Evolutionary conservation across 2,888 invertebrate genomes (phyloP).

Genomic region (Sturmia bella): DNA sequence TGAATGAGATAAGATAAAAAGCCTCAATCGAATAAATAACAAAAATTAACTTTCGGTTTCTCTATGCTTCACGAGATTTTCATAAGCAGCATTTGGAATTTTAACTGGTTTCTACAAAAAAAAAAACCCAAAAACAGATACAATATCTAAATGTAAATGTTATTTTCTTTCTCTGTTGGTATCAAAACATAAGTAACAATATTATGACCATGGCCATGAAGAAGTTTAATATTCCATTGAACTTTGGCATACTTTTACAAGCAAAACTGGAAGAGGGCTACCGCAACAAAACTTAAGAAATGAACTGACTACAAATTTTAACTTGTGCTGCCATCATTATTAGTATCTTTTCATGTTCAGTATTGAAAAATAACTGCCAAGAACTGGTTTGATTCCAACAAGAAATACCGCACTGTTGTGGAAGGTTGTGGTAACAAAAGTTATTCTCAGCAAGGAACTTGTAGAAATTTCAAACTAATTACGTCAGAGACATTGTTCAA

Average conservation of each 20-base stretch:
- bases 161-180: background rate
- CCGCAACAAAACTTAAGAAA: constrained; percentile 22
- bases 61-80: constrained; percentile 7
- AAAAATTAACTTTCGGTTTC: constrained; percentile 49
- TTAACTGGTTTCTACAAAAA: constrained; percentile 38
- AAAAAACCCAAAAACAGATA: constrained; percentile 2
- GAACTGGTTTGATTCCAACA: constrained; percentile 30
- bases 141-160: constrained; percentile 3
- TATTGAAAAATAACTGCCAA: constrained; percentile 9
- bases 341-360: background rate
- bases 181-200: constrained; percentile 12
- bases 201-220: constrained; percentile 34
- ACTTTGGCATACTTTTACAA: constrained; percentile 68
- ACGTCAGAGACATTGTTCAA: too few species aligned
- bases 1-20: constrained; percentile 34
- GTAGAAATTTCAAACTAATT: background rate
- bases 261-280: constrained; percentile 7
- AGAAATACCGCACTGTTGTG: constrained; percentile 31
- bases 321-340: constrained; percentile 10
- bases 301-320: constrained; percentile 32
- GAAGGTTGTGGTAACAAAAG: constrained; percentile 34
- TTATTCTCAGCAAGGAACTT: background rate
- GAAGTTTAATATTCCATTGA: constrained; percentile 67
- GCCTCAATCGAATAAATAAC: constrained; percentile 1
- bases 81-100: constrained; percentile 32